Evolutionary conservation across 2,888 invertebrate genomes (phyloP).

Genomic region (Tridacna crocea): DNA sequence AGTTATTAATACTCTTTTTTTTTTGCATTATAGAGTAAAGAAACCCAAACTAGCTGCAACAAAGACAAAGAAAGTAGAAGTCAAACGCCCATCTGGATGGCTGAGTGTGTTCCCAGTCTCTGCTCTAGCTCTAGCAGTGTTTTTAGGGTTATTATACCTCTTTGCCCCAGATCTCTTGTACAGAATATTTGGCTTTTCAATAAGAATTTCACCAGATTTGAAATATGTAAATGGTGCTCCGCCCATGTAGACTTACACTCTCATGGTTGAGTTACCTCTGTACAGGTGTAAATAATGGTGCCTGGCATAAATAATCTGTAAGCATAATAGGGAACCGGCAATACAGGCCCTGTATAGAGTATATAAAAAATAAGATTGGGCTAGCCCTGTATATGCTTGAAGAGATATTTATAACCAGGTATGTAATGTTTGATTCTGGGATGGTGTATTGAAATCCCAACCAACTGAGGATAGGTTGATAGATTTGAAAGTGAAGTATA

Average conservation of each 20-base stretch:
- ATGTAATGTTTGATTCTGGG: background rate
- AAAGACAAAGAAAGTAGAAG: background rate
- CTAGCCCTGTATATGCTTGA: constrained; percentile 29
- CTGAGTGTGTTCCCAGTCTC: constrained; percentile 72
- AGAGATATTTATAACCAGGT: constrained; percentile 18
- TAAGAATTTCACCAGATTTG: constrained; percentile 91
- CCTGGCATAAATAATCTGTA: constrained; percentile 23
- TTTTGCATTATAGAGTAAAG: background rate
- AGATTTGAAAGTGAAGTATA: too few species aligned
- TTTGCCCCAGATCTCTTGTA: constrained; percentile 74
- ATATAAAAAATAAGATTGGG: constrained; percentile 26
- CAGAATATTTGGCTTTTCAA: constrained; percentile 89
- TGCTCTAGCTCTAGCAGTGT: constrained; percentile 71
- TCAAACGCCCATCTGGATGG: constrained; percentile 49
- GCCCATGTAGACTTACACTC: constrained; percentile 87
- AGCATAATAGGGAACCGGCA: constrained; percentile 20
- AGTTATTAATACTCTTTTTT: background rate
- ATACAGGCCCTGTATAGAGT: constrained; percentile 29
- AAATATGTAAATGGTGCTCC: constrained; percentile 93
- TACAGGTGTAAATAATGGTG: constrained; percentile 36
- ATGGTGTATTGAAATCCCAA: background rate
- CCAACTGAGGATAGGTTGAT: background rate
- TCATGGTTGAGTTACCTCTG: constrained; percentile 19
- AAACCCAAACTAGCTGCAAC: background rate
- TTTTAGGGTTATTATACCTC: constrained; percentile 75